Evolutionary conservation across 1,140 invertebrate genomes (phyloP).

Genomic region (Mya arenaria): DNA sequence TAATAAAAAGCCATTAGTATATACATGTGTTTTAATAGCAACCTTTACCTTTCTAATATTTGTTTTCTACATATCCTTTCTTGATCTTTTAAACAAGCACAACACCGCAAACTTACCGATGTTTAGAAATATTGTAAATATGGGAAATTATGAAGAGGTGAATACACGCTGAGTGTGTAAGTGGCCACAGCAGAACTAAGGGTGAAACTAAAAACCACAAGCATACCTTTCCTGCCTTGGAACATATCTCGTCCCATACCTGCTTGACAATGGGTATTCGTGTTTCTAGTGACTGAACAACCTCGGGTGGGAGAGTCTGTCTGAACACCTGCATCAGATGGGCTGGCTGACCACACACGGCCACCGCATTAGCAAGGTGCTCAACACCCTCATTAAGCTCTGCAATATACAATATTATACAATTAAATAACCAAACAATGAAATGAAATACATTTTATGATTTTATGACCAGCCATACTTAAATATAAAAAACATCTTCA

Average conservation of each 20-base stretch:
- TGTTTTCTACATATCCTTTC: too few relatives aligned
- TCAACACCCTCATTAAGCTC: constrained; percentile 49
- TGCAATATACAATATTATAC: constrained; percentile 16
- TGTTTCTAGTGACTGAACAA: constrained; percentile 8
- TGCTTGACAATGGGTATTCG: constrained; percentile 48
- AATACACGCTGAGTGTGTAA: neutral
- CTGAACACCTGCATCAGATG: constrained; percentile 50
- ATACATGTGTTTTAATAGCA: too few relatives aligned
- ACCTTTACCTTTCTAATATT: too few relatives aligned
- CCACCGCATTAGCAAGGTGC: constrained; percentile 50
- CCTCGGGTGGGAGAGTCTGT: constrained; percentile 44
- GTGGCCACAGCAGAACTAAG: neutral
- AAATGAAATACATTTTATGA: too few relatives aligned
- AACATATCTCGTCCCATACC: constrained; percentile 12
- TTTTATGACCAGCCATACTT: too few relatives aligned
- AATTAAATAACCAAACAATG: neutral
- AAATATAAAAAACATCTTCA: too few relatives aligned
- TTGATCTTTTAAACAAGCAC: too few relatives aligned
- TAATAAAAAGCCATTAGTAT: too few relatives aligned
- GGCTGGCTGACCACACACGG: constrained; percentile 41
- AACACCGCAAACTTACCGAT: too few relatives aligned
- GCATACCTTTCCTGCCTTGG: neutral
- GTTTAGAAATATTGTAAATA: too few relatives aligned
- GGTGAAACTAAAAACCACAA: neutral
- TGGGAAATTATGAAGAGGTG: too few relatives aligned